phyloP scores from a whole-genome alignment of 2,113 vertebrate genomes.

The Plecotus auritus region DNA sequence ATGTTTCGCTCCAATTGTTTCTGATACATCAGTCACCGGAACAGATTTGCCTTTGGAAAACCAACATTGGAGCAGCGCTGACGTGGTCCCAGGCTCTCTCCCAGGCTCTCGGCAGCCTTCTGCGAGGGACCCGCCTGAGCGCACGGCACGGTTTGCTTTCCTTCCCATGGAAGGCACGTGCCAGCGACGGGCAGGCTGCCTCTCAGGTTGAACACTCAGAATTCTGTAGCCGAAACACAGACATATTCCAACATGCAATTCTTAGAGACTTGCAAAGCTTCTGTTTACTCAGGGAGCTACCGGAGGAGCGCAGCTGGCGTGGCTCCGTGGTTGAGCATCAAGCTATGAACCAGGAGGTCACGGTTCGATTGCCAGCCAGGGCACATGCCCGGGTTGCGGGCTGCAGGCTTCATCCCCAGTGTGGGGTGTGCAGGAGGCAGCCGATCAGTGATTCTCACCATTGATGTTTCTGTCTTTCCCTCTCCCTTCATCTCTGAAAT shows the following conservation, averaged over 20 bases:
- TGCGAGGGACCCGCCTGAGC: too few species aligned
- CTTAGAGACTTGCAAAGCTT: neutral
- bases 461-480: too few species aligned
- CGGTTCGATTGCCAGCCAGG: too few species aligned
- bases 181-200: neutral
- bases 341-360: too few species aligned
- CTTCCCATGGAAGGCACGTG: neutral
- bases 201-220: neutral
- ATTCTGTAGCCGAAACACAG: neutral
- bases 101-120: too few species aligned
- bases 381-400: too few species aligned
- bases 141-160: neutral
- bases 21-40: neutral
- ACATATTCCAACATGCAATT: neutral
- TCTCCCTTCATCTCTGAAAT: too few species aligned
- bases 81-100: neutral
- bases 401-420: too few species aligned
- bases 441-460: too few species aligned
- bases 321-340: too few species aligned
- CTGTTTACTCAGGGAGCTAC: neutral
- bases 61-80: neutral
- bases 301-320: too few species aligned
- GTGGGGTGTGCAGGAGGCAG: too few species aligned
- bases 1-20: neutral
- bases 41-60: neutral